A percentile compares a stretch with the other conserved stretches of the same genome.
Evolutionary conservation across 2,797 vertebrate genomes (phyloP).

Genomic region (Sebastes cheni): DNA sequence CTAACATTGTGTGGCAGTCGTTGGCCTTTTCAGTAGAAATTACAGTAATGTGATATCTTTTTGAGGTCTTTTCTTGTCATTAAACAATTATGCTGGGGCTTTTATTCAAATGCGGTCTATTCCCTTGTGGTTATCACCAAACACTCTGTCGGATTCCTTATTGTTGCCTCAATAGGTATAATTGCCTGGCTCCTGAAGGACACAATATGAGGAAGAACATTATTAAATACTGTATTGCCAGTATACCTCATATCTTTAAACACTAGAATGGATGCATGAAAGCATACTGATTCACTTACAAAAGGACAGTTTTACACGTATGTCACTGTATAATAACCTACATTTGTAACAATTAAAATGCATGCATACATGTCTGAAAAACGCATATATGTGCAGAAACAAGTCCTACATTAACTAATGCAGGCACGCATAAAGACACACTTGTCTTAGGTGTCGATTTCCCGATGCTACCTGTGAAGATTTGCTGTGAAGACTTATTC

Average conservation of each 20-base stretch:
- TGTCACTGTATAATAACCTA: background rate
- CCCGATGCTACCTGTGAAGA: slow-evolving; percentile 19
- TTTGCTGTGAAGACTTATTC: slow-evolving; percentile 15
- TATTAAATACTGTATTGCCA: background rate
- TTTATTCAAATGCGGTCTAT: slow-evolving; percentile 22
- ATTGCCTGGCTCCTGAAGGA: slow-evolving; percentile 10
- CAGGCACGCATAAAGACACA: slow-evolving; percentile 2
- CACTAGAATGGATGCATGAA: background rate
- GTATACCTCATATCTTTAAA: slow-evolving; percentile 1
- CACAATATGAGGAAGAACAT: background rate
- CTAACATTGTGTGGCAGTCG: background rate
- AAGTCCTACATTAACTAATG: background rate
- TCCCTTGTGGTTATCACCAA: slow-evolving; percentile 18
- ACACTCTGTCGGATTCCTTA: slow-evolving; percentile 17
- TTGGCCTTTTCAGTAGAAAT: background rate
- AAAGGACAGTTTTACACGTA: background rate
- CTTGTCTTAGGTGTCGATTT: background rate
- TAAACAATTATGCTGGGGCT: background rate
- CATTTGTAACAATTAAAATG: background rate
- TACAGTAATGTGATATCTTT: background rate
- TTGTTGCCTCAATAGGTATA: slow-evolving; percentile 20
- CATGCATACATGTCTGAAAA: background rate
- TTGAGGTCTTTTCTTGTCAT: slow-evolving; percentile 1
- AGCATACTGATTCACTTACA: background rate
- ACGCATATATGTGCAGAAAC: background rate